These are phyloP conservation scores for Melanogrammus aeglefinus DNA, from an alignment of 2,797 vertebrate genomes.

Conservation along the genomic window DNA sequence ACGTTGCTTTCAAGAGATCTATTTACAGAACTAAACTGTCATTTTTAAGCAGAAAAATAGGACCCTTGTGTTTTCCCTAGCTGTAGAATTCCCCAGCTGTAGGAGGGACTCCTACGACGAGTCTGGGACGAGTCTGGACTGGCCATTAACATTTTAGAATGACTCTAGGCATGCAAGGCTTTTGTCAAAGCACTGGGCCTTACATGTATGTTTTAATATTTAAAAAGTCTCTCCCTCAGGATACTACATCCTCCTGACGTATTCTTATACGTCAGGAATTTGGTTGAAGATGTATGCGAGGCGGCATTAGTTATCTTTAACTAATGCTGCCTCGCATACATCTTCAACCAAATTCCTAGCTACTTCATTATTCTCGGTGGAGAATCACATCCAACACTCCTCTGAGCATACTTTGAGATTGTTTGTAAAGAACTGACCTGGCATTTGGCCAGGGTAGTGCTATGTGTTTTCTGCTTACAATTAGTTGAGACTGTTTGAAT, in stretches of 20 bases:
- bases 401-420: background rate
- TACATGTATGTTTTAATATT: background rate
- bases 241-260: background rate
- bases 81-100: constrained; percentile 7
- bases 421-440: background rate
- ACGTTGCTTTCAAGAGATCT: background rate
- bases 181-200: background rate
- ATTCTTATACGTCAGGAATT: no score
- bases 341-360: background rate
- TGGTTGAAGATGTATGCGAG: no score
- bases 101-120: background rate
- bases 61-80: constrained; percentile 10
- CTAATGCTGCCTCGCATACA: background rate
- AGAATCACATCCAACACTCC: background rate
- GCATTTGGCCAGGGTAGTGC: background rate
- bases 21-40: background rate
- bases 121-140: constrained; percentile 41
- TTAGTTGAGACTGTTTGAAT: background rate
- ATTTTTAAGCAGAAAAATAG: background rate
- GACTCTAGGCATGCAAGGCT: constrained; percentile 18
- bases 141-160: constrained; percentile 26
- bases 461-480: background rate
- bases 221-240: background rate
- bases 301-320: no score
- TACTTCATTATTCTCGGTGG: background rate